A percentile compares a stretch with the other conserved stretches of the same genome.
Conservation (phyloP, 2,888 invertebrate species). For the Plemyria rubiginata region DNA sequence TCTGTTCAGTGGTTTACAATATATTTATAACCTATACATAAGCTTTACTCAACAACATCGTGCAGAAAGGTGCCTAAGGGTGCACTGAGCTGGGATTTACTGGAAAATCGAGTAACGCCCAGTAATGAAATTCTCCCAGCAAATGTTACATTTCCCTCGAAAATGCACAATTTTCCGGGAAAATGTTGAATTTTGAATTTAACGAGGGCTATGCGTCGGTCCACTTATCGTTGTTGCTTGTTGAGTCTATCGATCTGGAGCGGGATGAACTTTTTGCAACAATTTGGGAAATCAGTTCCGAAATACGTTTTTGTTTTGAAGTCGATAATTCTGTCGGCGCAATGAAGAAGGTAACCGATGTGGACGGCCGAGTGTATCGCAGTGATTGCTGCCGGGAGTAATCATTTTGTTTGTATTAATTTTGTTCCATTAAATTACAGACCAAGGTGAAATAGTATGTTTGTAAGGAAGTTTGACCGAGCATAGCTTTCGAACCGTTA, state of each 20-base stretch:
- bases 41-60: conserved; percentile 10
- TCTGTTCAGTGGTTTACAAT: no score
- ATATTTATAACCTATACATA: no score
- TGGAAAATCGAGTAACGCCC: conserved; percentile 20
- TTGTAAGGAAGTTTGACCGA: no score
- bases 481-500: no score
- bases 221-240: conserved; percentile 14
- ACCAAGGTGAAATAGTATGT: no score
- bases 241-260: conserved; percentile 17
- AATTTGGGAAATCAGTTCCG: conserved; percentile 17
- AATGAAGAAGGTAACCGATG: no score
- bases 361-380: no score
- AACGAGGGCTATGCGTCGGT: conserved; percentile 22
- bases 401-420: no score
- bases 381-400: no score
- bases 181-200: conserved; percentile 22
- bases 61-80: background rate
- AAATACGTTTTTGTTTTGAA: conserved; percentile 8
- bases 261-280: conserved; percentile 15
- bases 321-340: no score
- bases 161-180: conserved; percentile 18
- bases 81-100: conserved; percentile 18
- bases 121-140: conserved; percentile 22
- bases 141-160: conserved; percentile 20
- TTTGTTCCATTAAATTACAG: no score